Percentiles rank a stretch among this genome's conserved stretches.
These are phyloP conservation scores for Avahi laniger DNA, from an alignment of 2,797 vertebrate species.

Conservation along the genomic window DNA sequence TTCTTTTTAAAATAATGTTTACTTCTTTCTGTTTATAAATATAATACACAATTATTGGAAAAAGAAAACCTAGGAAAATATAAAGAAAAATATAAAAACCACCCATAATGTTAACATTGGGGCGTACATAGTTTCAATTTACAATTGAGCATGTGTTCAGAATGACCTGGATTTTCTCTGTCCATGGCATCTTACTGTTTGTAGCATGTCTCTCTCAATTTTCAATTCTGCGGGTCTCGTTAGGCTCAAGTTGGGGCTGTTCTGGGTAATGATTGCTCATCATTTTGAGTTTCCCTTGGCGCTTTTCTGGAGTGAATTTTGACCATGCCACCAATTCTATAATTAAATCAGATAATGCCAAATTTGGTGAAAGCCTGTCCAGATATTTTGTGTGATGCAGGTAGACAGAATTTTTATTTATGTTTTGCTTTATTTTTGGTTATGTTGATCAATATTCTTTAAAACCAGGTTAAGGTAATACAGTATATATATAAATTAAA, in stretches of 20 bases:
- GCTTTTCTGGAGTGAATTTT: conserved; percentile 2
- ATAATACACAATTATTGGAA: neutral
- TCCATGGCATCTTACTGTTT: neutral
- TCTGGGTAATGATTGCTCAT: neutral
- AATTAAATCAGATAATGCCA: neutral
- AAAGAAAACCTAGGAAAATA: neutral
- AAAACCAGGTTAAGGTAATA: neutral
- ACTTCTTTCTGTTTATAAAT: neutral
- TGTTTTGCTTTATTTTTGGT: neutral
- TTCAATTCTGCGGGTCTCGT: neutral
- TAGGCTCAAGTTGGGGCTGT: neutral
- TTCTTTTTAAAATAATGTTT: conserved; percentile 19
- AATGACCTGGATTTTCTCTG: neutral
- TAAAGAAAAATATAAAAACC: neutral
- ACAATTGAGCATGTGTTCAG: neutral
- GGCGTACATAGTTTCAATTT: neutral
- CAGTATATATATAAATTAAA: neutral
- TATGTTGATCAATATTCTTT: neutral
- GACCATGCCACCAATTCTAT: neutral
- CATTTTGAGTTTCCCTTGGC: conserved; percentile 16
- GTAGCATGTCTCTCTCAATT: neutral
- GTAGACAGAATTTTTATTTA: neutral
- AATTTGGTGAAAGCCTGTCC: neutral
- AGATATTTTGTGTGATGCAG: neutral
- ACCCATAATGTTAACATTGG: neutral